These are phyloP conservation scores for Adelges cooleyi DNA, from an alignment of 1,140 invertebrate genomes.

Conservation along the genomic window DNA sequence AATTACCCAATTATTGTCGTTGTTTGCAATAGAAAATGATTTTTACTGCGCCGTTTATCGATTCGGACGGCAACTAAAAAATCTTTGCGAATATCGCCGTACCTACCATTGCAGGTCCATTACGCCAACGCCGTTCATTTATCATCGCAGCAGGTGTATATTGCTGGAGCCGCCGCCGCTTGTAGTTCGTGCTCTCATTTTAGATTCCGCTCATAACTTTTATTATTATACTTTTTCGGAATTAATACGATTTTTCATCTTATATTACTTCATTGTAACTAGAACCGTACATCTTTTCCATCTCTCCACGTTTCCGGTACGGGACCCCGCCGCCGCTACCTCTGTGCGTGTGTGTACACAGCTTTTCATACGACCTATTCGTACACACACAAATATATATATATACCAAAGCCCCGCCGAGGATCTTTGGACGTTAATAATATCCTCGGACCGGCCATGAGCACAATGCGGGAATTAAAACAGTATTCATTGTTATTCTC, in stretches of 20 bases:
- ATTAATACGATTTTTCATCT: conserved; percentile 29
- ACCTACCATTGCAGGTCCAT: too few relatives aligned
- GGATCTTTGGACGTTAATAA: conserved; percentile 25
- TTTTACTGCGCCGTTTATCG: too few relatives aligned
- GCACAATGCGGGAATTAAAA: conserved; percentile 25
- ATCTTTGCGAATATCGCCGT: background rate
- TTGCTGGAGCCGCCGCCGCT: background rate
- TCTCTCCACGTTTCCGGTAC: conserved; percentile 10
- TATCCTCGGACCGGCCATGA: background rate
- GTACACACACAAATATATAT: conserved; percentile 2
- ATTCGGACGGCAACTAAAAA: background rate
- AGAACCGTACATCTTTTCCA: conserved; percentile 27
- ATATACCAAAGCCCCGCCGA: conserved; percentile 17
- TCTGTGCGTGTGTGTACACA: too few relatives aligned
- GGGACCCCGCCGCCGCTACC: background rate
- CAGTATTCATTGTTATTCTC: conserved; percentile 28
- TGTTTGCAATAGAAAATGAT: too few relatives aligned
- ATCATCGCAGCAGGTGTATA: conserved; percentile 28
- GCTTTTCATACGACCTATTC: background rate
- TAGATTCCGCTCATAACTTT: conserved; percentile 28
- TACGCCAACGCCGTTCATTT: background rate
- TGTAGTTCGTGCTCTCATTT: conserved; percentile 18
- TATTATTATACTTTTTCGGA: conserved; percentile 28
- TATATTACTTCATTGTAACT: conserved; percentile 28
- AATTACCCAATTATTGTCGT: too few relatives aligned